These are phyloP conservation scores for Octomys mimax DNA, from an alignment of 2,797 vertebrate genomes.

Conservation along the genomic window DNA sequence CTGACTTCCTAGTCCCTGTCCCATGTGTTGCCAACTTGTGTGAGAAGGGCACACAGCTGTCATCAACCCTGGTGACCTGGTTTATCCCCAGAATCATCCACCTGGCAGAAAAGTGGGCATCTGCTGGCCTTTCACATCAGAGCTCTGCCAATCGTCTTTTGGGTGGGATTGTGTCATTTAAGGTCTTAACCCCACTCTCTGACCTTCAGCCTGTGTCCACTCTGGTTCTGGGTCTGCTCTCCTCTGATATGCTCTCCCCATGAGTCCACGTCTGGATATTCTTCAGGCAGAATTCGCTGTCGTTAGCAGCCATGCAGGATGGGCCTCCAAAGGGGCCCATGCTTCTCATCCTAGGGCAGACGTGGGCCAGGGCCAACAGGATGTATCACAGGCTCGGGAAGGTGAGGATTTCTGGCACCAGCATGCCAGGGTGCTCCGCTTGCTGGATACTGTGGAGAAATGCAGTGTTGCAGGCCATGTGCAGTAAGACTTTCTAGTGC, in stretches of 20 bases:
- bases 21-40: neutral
- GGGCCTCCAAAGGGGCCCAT: neutral
- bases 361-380: neutral
- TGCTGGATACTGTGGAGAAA: neutral
- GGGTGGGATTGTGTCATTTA: neutral
- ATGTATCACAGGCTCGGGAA: neutral
- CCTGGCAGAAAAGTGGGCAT: neutral
- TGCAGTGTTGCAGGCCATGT: neutral
- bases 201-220: neutral
- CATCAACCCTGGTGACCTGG: neutral
- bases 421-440: neutral
- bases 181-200: neutral
- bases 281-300: neutral
- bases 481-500: neutral
- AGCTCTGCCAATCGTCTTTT: neutral
- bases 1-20: neutral
- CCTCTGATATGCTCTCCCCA: neutral
- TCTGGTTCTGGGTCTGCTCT: neutral
- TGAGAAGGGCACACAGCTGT: neutral
- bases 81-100: conserved; percentile 16
- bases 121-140: neutral
- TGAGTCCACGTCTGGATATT: neutral
- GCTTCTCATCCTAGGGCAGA: neutral
- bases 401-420: neutral
- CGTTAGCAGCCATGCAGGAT: neutral